Evolutionary conservation across 2,113 vertebrate species (phyloP), one percentile per base, ranked within the genome.

Genomic region (Myrmecophaga tridactyla): DNA sequence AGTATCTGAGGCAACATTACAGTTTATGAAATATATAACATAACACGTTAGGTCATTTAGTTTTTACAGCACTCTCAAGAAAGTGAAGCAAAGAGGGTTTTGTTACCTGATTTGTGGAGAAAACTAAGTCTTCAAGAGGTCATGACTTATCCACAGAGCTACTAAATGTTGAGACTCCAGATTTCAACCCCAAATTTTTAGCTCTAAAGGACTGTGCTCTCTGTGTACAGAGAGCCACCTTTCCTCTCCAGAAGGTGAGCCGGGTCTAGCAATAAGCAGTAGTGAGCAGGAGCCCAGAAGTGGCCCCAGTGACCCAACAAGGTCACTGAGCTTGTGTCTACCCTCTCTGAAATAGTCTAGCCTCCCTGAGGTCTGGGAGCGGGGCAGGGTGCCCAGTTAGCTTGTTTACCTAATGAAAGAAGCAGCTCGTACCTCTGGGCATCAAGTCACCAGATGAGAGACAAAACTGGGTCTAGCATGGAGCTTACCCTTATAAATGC

Each of bases 121-220:
- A n/a, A n/a, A n/a, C n/a, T n/a, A n/a, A 89, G 27, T 46, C 73
- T 92, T 96, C 23, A 69, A 72, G 53, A 70, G n/a, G 36, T 73
- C 69, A 75, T 14, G 34, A 43, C 8, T 89, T 69, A 80, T 4
- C 7, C 14, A 25, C 41, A 25, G 43, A 84, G 8, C 63, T 91
- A 29, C 41, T 67, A 48, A 93, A 13, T 53, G 70, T 27, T 69
- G 43, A 29, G 36, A 73, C 23, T 84, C 18, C 17, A 83, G 62
- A 51, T 83, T 60, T 39, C 43, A 88, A 58, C n/a, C 46, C 29
- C 25, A 67, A 21, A 36, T 82, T 17, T 86, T 36, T 43, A 58
- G 56, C 7, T 80, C 51, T 65, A 36, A 85, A 89, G 63, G 63
- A 73, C 41, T 21, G 11, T 31, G 11, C 34, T 39, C 25, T 90